Evolutionary conservation across 2,888 invertebrate species (phyloP), one percentile per base, ranked within the genome.

Genomic region (Plebejus anna): DNA sequence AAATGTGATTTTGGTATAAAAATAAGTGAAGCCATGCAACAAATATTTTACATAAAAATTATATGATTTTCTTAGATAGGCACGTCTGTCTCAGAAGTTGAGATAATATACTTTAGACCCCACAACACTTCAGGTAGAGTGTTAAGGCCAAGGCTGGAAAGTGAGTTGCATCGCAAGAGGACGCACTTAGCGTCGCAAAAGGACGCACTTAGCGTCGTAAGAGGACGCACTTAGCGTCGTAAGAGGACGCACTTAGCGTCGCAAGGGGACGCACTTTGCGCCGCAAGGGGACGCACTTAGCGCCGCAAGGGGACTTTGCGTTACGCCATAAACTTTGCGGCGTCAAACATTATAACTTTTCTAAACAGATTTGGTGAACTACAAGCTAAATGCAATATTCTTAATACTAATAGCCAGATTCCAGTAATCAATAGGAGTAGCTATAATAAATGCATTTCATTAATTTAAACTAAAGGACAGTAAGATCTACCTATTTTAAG

Each of bases 341-440:
- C 66, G 13, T 13, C 16, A 66, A 66, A 32, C 32, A 66, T 76
- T 36, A n/a, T 36, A 70, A 76, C 47, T 32, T 76, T 51, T 70
- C 11, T 36, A 51, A 76, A 76, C 76, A 77, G 76, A 77, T 77
- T 77, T 76, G 75, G 73, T 78, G 77, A 79, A 73, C 7, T 77
- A 76, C 77, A 76, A 77, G 79, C 81, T 86, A 87, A 88, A 88
- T 88, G 85, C 85, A 86, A 82, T 83, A 88, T 84, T 86, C 87
- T 89, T 87, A 89, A 78, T 83, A 86, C 87, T 81, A 84, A 83
- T 86, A 86, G 84, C 84, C 86, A 86, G 84, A 84, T 86, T 85
- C 80, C 81, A 85, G 83, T 81, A 81, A 86, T 80, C 84, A 84
- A 81, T 84, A 89, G 89, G 89, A 90, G 89, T 88, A 85, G 85